A percentile compares a stretch with the other conserved stretches of the same genome.
phyloP scores from a whole-genome alignment of 2,888 invertebrate genomes.

The Neocrepidodera transversa region DNA sequence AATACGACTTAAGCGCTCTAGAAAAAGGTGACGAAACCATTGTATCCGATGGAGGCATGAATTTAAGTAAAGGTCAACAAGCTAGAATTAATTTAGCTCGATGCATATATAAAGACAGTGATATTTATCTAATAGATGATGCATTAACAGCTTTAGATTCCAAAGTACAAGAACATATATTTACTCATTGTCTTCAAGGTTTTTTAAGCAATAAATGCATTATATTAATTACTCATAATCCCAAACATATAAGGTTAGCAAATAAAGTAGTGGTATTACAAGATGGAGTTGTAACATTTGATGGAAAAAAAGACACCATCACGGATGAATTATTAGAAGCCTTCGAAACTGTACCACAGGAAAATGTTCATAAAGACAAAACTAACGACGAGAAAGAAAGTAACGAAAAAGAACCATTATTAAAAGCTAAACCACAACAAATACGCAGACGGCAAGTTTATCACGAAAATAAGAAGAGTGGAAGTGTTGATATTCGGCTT shows the following conservation, averaged over 20 bases:
- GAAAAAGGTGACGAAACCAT: constrained; percentile 75
- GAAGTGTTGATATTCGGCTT: constrained; percentile 46
- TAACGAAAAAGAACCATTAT: constrained; percentile 62
- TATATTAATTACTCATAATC: constrained; percentile 60
- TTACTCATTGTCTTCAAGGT: constrained; percentile 65
- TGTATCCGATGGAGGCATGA: constrained; percentile 81
- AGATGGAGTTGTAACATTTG: constrained; percentile 40
- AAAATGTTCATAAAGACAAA: background rate
- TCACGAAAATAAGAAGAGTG: constrained; percentile 48
- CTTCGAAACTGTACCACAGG: background rate
- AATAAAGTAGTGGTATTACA: constrained; percentile 62
- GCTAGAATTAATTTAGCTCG: constrained; percentile 80
- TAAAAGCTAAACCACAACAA: constrained; percentile 10
- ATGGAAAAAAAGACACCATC: constrained; percentile 38
- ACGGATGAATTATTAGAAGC: constrained; percentile 38
- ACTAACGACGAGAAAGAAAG: constrained; percentile 62
- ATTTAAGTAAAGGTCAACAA: constrained; percentile 84
- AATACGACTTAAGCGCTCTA: constrained; percentile 64
- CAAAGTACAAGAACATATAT: constrained; percentile 74
- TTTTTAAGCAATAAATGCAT: constrained; percentile 51
- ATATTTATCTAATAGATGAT: constrained; percentile 80
- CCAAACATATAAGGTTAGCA: constrained; percentile 45
- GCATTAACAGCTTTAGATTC: constrained; percentile 82
- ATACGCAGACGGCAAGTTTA: constrained; percentile 42
- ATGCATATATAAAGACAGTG: constrained; percentile 76